A percentile compares a stretch with the other conserved stretches of the same genome.
These are phyloP conservation scores for Melanotus villosus DNA, from an alignment of 2,888 invertebrate genomes.

Conservation along the genomic window DNA sequence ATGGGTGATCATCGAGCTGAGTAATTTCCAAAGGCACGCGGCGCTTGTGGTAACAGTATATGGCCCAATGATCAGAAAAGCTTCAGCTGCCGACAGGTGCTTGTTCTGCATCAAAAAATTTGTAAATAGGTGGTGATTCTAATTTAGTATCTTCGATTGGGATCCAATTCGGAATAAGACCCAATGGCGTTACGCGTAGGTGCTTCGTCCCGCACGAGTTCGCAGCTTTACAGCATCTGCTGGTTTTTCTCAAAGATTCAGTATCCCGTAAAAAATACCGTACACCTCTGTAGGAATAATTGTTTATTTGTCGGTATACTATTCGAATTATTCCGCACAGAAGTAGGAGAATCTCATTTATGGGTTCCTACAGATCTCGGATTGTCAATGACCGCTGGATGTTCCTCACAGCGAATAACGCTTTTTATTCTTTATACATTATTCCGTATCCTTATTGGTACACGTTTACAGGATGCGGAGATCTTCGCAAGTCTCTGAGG, in stretches of 20 bases:
- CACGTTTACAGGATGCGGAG: slow-evolving; percentile 22
- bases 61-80: slow-evolving; percentile 15
- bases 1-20: background rate
- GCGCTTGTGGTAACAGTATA: slow-evolving; percentile 20
- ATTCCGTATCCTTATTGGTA: slow-evolving; percentile 35
- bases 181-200: slow-evolving; percentile 38
- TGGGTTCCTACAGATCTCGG: background rate
- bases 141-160: slow-evolving; percentile 33
- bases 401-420: slow-evolving; percentile 25
- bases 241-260: slow-evolving; percentile 16
- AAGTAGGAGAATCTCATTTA: background rate
- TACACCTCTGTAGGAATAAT: slow-evolving; percentile 6
- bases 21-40: slow-evolving; percentile 24
- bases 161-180: slow-evolving; percentile 36
- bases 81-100: slow-evolving; percentile 43
- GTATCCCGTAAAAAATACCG: slow-evolving; percentile 20
- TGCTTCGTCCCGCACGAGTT: slow-evolving; percentile 38
- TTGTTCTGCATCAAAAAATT: slow-evolving; percentile 39
- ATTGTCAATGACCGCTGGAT: slow-evolving; percentile 20
- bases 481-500: slow-evolving; percentile 22
- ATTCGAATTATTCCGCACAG: background rate
- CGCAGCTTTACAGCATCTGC: slow-evolving; percentile 36
- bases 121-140: slow-evolving; percentile 38
- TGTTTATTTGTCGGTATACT: slow-evolving; percentile 3
- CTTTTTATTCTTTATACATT: slow-evolving; percentile 31